Evolutionary conservation across 2,797 vertebrate species (phyloP), one percentile per base, ranked within the genome.

Genomic region (Crocodylus rhombifer): DNA sequence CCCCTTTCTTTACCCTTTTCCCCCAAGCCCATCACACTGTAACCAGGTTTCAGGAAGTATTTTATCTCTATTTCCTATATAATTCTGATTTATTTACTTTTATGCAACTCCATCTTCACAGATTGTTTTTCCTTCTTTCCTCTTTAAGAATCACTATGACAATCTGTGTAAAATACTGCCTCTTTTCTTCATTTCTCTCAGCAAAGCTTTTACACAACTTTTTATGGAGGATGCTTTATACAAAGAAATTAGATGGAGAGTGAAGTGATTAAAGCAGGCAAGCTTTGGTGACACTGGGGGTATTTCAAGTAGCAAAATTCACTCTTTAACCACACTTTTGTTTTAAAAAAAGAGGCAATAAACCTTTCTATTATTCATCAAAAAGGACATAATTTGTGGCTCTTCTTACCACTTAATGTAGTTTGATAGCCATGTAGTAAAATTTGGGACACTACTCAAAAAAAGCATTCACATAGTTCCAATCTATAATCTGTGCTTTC

Each of bases 131-230:
- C 65, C 51, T 77, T 88, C 91, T 79, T 13, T 0, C 87, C 55
- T 94, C 80, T 69, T 87, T 84, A 5, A 91, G 30, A 95, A 67
- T 73, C 83, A 79, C 85, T 83, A 77, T 80, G 33, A 13, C 51
- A 95, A 86, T 92, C 79, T 93, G 57, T 0, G 0, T 85, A 93
- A 93, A 95, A 92, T 62, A 88, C 65, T 86, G 62, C 57, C 80
- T 80, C 42, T 90, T 92, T 92, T 95, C 82, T 92, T 94, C 94
- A 84, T 93, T 62, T 92, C 80, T 92, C 85, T 85, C 85, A 91
- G 92, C 77, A 96, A 97, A 92, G 14, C 63, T 85, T 95, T 95
- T 95, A 33, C 21, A n/a, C n/a, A 75, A 80, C 77, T 91, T 97
- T 91, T 94, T 71, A 77, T 76, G 60, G 60, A 93, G 25, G 25